phyloP scores from a whole-genome alignment of 2,888 invertebrate species.

The Copidosoma aretas region DNA sequence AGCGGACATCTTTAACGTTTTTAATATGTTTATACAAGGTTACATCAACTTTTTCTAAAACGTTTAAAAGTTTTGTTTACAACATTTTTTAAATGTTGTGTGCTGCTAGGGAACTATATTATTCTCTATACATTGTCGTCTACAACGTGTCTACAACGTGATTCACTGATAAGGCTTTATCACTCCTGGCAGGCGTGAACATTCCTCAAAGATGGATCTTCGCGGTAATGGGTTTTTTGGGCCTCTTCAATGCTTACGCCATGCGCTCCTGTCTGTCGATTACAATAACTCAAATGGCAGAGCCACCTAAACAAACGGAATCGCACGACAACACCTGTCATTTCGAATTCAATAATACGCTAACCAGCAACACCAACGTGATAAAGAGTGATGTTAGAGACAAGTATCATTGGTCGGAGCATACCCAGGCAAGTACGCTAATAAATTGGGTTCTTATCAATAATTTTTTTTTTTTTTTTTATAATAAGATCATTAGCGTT shows the following conservation, averaged over 20 bases:
- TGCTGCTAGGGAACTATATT: background rate
- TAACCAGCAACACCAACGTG: background rate
- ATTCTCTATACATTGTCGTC: background rate
- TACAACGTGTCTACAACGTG: no score
- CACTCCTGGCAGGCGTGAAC: constrained; percentile 26
- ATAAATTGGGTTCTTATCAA: background rate
- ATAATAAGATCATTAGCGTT: no score
- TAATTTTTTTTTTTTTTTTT: no score
- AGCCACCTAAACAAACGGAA: constrained; percentile 18
- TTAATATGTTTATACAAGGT: no score
- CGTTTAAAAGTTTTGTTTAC: no score
- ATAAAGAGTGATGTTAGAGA: constrained; percentile 14
- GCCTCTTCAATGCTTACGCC: constrained; percentile 74
- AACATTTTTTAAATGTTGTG: no score
- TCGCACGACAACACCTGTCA: constrained; percentile 34
- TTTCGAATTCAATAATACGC: background rate
- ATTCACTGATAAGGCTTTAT: background rate
- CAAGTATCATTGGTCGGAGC: constrained; percentile 45
- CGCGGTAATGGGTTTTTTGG: constrained; percentile 70
- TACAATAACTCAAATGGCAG: constrained; percentile 73
- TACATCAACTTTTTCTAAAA: no score
- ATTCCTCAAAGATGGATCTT: constrained; percentile 43
- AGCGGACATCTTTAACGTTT: no score
- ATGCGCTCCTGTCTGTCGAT: constrained; percentile 74
- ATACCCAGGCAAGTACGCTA: constrained; percentile 42